Base-by-base conservation (phyloP, 2,888 invertebrate species). In the Miltochrista miniata region DNA sequence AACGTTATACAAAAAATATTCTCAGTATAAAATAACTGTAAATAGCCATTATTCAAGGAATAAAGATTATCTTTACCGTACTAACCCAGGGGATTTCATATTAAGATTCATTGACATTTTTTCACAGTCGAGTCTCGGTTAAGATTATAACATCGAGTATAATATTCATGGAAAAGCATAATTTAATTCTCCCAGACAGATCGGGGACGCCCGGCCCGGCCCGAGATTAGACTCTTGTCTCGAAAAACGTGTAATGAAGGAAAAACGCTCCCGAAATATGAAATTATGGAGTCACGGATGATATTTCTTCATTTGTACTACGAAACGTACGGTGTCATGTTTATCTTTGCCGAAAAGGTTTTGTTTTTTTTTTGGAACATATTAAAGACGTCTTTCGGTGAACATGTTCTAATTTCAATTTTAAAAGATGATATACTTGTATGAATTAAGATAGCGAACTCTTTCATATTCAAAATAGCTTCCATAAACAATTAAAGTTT, bases 91-190 rank as follows among this genome's bases (percentile, higher is more conserved):
- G 59, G 50, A 59, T 67, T 63, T 62, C 61, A 69, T 59, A 80
- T 79, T 72, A 76, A 72, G 74, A 83, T 84, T 81, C 70, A 82
- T 79, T 67, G 73, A 64, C 70, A 72, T 72, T 76, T 76, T 78
- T 79, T 78, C 70, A 72, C 71, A 73, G 73, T 64, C 68, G 63
- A 62, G 63, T 68, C 72, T 73, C 68, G 70, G 68, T 73, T 73
- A 68, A 83, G 79, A 86, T 84, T 79, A 83, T 76, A 77, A 81
- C 81, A 78, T 75, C 79, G 70, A 74, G 79, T 90, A 83, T 89
- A 90, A 90, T 90, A 90, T 90, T 90, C 90, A 90, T 90, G 86
- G 80, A 85, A 90, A 87, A 74, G 64, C 82, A 88, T 90, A 87
- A 90, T 88, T 90, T 89, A 83, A 90, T 90, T 89, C 82, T 24